Evolutionary conservation across 2,888 invertebrate species (phyloP), one percentile per base, ranked within the genome.

Genomic region (Yponomeuta cagnagella): DNA sequence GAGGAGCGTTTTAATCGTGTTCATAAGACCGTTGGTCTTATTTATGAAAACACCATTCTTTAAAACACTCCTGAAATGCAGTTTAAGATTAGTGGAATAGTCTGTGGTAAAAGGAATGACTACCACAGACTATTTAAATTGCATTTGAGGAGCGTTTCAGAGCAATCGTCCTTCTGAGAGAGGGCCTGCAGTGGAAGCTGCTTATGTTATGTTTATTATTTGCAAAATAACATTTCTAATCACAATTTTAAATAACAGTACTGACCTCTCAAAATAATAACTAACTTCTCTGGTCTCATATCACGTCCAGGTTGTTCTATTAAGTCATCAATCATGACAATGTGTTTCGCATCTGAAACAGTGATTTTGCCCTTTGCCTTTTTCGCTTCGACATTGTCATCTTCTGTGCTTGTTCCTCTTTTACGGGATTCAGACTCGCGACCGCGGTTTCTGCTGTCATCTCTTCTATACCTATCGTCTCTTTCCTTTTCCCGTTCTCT

Each of bases 251-350:
- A 43, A 43, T 43, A 5, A 58, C 52, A 15, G 15, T 66, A 75
- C 79, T 75, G 76, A 92, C 93, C 99, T 84, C 99, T 93, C 70
- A 99, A 88, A 77, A 99, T 96, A 72, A 98, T 95, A 48, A 97
- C 97, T 77, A 99, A 95, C 84, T 94, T 94, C 12, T 93, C 93
- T 31, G 98, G 97, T 76, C 99, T 94, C 76, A 94, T 95, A 73
- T 93, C 92, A 69, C 98, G 94, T 10, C 97, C 97, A 2, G 98
- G 98, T 33, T 94, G 87, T 80, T 95, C 94, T 69, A 98, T 87
- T 73, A 99, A 87, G 82, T 98, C 98, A 81, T 98, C 97, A 76
- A 98, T 95, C 87, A 93, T 94, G 63, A 95, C 94, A 48, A 88
- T 33, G 74, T 85, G 58, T 37, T 37, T 63, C 30, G 43, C 12